phyloP scores from a whole-genome alignment of 2,113 vertebrate genomes.

The Crotalus viridis region DNA sequence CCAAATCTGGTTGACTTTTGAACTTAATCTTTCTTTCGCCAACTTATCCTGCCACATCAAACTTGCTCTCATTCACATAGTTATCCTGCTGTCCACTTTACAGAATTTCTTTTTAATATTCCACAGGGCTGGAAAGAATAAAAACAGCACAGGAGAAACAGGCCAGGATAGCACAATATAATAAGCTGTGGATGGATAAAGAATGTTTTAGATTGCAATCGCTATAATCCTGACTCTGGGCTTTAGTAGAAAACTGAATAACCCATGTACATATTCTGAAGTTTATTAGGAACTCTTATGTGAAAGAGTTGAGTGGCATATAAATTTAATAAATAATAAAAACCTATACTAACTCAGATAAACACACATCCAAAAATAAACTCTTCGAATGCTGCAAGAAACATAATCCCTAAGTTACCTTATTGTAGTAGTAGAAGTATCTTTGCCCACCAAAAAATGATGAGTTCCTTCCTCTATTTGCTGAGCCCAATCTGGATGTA shows the following conservation, averaged over 20 bases:
- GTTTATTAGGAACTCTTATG: not conserved
- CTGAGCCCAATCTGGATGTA: conserved; percentile 92
- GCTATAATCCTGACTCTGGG: not conserved
- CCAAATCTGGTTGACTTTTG: not conserved
- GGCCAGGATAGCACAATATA: not conserved
- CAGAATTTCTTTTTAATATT: not conserved
- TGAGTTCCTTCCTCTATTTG: conserved; percentile 92
- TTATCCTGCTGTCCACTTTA: not conserved
- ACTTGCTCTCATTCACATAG: not conserved
- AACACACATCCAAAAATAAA: not conserved
- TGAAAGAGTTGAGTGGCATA: not conserved
- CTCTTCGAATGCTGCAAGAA: not conserved
- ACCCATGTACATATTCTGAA: not conserved
- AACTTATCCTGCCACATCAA: not conserved
- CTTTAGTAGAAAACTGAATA: not conserved
- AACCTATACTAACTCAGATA: not conserved
- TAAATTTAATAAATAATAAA: not conserved
- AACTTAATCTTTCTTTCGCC: not conserved
- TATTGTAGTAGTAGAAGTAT: conserved; percentile 92
- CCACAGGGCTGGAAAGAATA: not conserved
- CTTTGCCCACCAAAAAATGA: conserved; percentile 84
- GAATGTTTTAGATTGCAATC: not conserved
- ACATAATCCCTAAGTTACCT: conserved; percentile 72
- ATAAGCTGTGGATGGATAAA: not conserved
- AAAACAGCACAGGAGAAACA: not conserved